These are phyloP conservation scores for Eurytoma californica DNA, from an alignment of 2,888 invertebrate species.

Conservation along the genomic window DNA sequence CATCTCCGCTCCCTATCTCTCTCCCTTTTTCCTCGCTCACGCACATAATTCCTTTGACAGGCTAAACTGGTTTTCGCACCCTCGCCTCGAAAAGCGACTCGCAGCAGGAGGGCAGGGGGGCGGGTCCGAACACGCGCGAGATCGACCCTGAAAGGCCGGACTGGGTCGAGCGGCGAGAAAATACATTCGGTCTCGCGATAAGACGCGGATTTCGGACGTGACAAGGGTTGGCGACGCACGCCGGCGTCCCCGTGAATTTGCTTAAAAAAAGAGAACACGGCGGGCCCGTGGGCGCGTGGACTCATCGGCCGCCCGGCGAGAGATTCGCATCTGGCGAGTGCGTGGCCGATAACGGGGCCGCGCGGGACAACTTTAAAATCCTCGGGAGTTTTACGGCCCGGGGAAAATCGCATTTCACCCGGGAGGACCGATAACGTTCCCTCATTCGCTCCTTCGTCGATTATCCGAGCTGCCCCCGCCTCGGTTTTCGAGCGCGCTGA, in stretches of 20 bases:
- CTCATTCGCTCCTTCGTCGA: not conserved
- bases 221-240: not conserved
- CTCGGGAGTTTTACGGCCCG: constrained; percentile 46
- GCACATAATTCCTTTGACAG: constrained; percentile 52
- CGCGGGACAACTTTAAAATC: constrained; percentile 50
- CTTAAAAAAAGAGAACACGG: constrained; percentile 20
- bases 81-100: constrained; percentile 16
- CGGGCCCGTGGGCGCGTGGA: constrained; percentile 18
- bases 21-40: not conserved
- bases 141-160: constrained; percentile 1
- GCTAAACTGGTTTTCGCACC: constrained; percentile 46
- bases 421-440: constrained; percentile 48
- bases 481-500: too few species aligned
- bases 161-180: constrained; percentile 30
- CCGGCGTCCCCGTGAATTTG: constrained; percentile 48
- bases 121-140: not conserved
- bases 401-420: constrained; percentile 52
- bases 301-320: not conserved
- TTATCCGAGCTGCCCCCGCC: not conserved
- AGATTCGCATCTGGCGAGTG: constrained; percentile 51
- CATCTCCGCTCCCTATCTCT: constrained; percentile 3
- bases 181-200: constrained; percentile 58
- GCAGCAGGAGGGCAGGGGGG: not conserved
- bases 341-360: constrained; percentile 39
- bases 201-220: constrained; percentile 51